Conservation (phyloP, 2,113 vertebrate species). For the Hiodon alosoides region DNA sequence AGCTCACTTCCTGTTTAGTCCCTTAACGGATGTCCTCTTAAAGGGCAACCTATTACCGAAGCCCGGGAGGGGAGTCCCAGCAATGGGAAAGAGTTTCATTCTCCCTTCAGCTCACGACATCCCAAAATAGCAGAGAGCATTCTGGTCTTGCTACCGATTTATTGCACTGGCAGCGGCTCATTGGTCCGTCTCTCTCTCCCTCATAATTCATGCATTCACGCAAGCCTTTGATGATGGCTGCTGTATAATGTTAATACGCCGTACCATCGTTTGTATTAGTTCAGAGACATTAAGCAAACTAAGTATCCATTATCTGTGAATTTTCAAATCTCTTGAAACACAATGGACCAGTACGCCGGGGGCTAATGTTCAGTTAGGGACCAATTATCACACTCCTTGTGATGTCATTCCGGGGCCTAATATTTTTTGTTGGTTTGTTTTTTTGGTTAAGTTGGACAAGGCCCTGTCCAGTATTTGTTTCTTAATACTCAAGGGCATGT, state of each 20-base stretch:
- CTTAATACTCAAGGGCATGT: too few species aligned
- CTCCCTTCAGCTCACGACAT: too few species aligned
- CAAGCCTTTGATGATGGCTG: not conserved
- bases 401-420: not conserved
- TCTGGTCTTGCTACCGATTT: too few species aligned
- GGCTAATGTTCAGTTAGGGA: conserved; percentile 28
- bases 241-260: conserved; percentile 14
- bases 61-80: too few species aligned
- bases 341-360: conserved; percentile 34
- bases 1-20: too few species aligned
- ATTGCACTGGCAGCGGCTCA: too few species aligned
- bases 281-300: conserved; percentile 48
- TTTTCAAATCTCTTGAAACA: conserved; percentile 33
- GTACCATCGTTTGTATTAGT: conserved; percentile 46
- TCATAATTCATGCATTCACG: not conserved
- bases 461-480: too few species aligned
- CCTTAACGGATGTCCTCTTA: too few species aligned
- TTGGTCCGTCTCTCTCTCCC: not conserved
- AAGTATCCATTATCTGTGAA: conserved; percentile 29
- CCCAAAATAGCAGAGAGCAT: too few species aligned
- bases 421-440: conserved; percentile 26
- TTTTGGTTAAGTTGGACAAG: too few species aligned
- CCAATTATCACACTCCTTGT: conserved; percentile 32
- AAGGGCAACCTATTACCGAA: too few species aligned
- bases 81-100: too few species aligned